These are phyloP conservation scores for Cyprinodon brontotheroides DNA, from an alignment of 2,113 vertebrate species.

Conservation along the genomic window DNA sequence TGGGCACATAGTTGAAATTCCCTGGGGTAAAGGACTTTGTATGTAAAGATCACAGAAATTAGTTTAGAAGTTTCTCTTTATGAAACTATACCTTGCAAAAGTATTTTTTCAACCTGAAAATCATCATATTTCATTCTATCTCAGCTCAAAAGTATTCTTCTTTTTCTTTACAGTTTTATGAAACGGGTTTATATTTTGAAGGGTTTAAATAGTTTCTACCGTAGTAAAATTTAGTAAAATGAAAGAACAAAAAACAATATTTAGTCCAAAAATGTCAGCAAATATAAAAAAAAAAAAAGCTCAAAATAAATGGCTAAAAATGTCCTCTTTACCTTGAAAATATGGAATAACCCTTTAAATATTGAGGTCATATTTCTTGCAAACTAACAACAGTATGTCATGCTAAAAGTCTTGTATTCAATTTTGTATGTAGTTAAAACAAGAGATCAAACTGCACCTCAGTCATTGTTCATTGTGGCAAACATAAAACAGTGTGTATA, in stretches of 20 bases:
- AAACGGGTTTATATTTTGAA: no score
- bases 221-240: no score
- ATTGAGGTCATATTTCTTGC: conserved; percentile 16
- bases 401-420: conserved; percentile 7
- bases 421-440: conserved; percentile 37
- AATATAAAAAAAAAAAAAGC: not conserved
- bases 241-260: not conserved
- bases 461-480: conserved; percentile 27
- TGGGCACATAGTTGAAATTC: conserved; percentile 38
- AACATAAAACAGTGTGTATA: conserved; percentile 32
- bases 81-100: not conserved
- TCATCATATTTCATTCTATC: no score
- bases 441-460: conserved; percentile 36
- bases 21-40: conserved; percentile 25
- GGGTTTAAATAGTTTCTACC: no score
- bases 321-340: not conserved
- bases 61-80: not conserved
- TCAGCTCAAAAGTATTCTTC: no score
- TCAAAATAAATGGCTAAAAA: not conserved
- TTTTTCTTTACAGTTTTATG: no score
- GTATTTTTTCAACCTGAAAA: not conserved
- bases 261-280: not conserved
- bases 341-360: conserved; percentile 3
- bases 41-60: conserved; percentile 15
- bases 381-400: conserved; percentile 29